Evolutionary conservation across 2,888 invertebrate species (phyloP), one percentile per base, ranked within the genome.

Genomic region (Operophtera brumata): DNA sequence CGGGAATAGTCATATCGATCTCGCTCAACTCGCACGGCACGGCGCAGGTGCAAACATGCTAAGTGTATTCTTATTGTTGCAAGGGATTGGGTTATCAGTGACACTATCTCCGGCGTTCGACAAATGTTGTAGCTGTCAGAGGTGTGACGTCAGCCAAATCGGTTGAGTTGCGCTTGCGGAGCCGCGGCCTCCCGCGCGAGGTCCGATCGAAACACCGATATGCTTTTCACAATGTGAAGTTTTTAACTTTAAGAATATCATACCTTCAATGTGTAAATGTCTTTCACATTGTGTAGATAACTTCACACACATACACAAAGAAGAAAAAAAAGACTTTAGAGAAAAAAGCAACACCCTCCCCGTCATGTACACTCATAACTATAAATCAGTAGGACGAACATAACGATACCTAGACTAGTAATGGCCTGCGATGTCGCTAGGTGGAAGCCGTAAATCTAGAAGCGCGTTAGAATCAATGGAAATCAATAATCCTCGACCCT

Each of bases 41-140:
- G 81, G 82, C 68, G 89, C 90, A 90, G 90, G 90, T 90, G 90
- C 88, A 89, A 89, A 90, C 88, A 88, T 86, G 86, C 82, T 88
- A 90, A 90, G 88, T 90, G 88, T 88, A 75, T 87, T 88, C 86
- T 86, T 81, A 89, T 90, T 89, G 88, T 90, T 87, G 81, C 86
- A 86, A 86, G 86, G 88, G 89, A 84, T 87, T 84, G 83, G 80
- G 80, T 89, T 89, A 90, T 90, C 90, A 82, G 81, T 90, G 90
- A 90, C 90, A 89, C 88, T 87, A 90, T 90, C 90, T 89, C 67
- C 68, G 77, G 69, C 75, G 86, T 86, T 90, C 90, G 88, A 90
- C 86, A 89, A 89, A 89, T 87, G 87, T 85, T 87, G 82, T 81
- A 86, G 82, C 87, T 90, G 90, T 90, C 90, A 89, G 83, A 86